Evolutionary conservation across 64 coral and sea anemone genomes (phyloP), one percentile per base, ranked within the genome.

Genomic region (Pocillopora verrucosa): DNA sequence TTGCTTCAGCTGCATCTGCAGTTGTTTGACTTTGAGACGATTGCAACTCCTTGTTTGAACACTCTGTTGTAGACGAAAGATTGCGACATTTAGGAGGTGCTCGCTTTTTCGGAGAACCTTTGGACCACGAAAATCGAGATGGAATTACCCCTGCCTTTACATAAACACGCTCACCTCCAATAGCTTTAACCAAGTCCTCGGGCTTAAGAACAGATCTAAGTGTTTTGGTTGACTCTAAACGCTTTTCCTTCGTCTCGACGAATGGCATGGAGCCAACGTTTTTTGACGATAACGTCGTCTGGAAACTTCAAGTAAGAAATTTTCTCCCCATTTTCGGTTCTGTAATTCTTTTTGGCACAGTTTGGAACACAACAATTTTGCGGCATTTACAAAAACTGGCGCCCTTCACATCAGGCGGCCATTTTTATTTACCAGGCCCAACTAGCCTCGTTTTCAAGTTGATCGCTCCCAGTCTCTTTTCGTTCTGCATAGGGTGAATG

Each of bases 111-210:
- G 6, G 77, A 79, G 57, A 79, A 60, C 77, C 60, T 51, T 79
- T 16, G 58, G 77, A 79, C 77, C 77, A 79, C 58, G 76, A 79
- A 79, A 79, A 79, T 11, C 45, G 77, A 3, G 20, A 79, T 58
- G 51, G 77, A 7, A 59, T 20, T 16, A 60, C 76, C 19, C 76
- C 76, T 79, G 16, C 76, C 76, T 22, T 60, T 5, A 79, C 57
- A 79, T 60, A 79, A 79, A 79, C 22, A 79, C 76, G 76, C 76
- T 79, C 51, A 22, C 76, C 45, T 79, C 76, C 45, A 22, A 79
- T 79, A 79, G 76, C 16, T 22, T 79, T 79, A 79, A 79, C 76
- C 16, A 60, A 60, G 51, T 59, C 76, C 51, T 79, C 72, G 15
- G 35, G 34, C 25, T 74, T 74, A n/a, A 38, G 72, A 74, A 14